Evolutionary conservation across 2,888 invertebrate species (phyloP), one percentile per base, ranked within the genome.

Genomic region (Scrobipalpa costella): DNA sequence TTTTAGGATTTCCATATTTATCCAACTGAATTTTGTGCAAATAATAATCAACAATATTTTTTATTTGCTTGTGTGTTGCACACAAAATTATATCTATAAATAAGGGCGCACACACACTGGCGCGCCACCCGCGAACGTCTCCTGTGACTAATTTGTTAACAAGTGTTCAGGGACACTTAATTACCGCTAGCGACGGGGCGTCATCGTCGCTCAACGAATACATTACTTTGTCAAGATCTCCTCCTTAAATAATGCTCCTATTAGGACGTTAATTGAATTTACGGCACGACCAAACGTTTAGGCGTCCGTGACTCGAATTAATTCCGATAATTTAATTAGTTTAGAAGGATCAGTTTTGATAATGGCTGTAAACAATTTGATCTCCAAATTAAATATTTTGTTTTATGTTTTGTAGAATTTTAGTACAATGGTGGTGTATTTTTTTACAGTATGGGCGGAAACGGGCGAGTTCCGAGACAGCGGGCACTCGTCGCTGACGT

Each of bases 381-480:
- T 19, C 49, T 49, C 8, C 19, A 49, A 8, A 8, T 49, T 21
- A 49, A 38, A 17, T 49, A 19, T 19, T 49, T 15, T 49, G 15
- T 5, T 47, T 17, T 9, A 3, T 38, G 13, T 15, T 2, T 17
- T 17, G 40, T 52, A n/a, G n/a, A n/a, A n/a, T 52, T 17, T 17
- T 19, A 6, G 33, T n/a, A 1, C 6, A 19, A 19, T 9, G 19
- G 2, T 5, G n/a, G n/a, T 44, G n/a, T 44, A 5, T 44, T 3
- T 44, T n/a, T 40, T 44, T n/a, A 73, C 95, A 97, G 97, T 97
- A 85, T 97, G 97, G 96, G 96, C 97, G 69, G 97, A 97, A 88
- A 95, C 95, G 64, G 96, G 96, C 69, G 97, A 97, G 92, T 97
- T 97, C 86, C 94, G 97, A 73, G 97, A 97, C 90, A 95, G 94